These are phyloP conservation scores for Cheilosia vernalis DNA, from an alignment of 2,888 invertebrate genomes.

Conservation along the genomic window DNA sequence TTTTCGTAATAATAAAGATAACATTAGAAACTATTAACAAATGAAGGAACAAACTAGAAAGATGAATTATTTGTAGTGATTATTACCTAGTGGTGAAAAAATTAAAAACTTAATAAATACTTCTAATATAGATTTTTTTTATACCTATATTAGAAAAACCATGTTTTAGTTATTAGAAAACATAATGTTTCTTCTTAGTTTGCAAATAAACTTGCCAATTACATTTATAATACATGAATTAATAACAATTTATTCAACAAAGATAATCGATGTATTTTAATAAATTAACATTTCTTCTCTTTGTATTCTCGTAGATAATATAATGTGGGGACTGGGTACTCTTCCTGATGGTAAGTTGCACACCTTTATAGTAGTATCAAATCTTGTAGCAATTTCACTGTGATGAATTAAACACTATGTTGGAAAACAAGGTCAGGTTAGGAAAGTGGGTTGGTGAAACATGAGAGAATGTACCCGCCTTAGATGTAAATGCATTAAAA, in stretches of 20 bases:
- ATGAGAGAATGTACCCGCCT: too few relatives aligned
- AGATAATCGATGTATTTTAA: constrained; percentile 1
- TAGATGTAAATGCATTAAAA: too few relatives aligned
- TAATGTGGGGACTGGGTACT: constrained; percentile 99
- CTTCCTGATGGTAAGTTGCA: constrained; percentile 96
- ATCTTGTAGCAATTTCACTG: too few relatives aligned
- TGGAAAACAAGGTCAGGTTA: too few relatives aligned
- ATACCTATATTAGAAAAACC: constrained; percentile 28
- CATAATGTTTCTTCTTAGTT: constrained; percentile 15
- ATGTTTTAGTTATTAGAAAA: constrained; percentile 27
- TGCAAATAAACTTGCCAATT: constrained; percentile 18
- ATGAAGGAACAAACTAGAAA: constrained; percentile 4
- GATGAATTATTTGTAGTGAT: constrained; percentile 16
- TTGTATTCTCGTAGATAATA: constrained; percentile 88
- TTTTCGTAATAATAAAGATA: constrained; percentile 14
- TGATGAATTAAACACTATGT: too few relatives aligned
- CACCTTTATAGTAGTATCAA: neutral
- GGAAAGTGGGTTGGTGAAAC: too few relatives aligned
- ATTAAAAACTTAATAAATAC: neutral
- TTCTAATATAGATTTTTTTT: constrained; percentile 21
- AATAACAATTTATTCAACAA: neutral
- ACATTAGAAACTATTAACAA: neutral
- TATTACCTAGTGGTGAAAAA: constrained; percentile 9
- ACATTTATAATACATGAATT: neutral
- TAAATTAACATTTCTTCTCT: constrained; percentile 35